phyloP scores from a whole-genome alignment of 2,888 invertebrate genomes.

The Stenurella melanura region DNA sequence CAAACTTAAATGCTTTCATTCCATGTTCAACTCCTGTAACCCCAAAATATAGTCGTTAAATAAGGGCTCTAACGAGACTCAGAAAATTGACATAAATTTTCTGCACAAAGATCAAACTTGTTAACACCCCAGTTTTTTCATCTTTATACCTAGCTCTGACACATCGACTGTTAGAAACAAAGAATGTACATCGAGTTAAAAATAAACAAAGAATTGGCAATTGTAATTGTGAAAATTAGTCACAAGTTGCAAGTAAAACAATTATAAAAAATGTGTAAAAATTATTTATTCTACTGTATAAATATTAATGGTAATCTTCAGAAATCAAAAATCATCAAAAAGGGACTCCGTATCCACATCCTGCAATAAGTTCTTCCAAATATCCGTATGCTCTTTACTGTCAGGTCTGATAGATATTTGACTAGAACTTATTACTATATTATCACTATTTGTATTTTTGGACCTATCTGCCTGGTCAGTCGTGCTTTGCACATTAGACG shows the following conservation, averaged over 20 bases:
- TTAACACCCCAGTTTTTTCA: too few species aligned
- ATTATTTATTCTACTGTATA: slow-evolving; percentile 16
- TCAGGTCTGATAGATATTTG: slow-evolving; percentile 51
- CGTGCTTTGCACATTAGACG: not conserved
- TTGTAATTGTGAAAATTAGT: not conserved
- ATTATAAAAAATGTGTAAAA: slow-evolving; percentile 27
- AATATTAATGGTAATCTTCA: slow-evolving; percentile 16
- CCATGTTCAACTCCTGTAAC: too few species aligned
- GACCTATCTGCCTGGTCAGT: not conserved
- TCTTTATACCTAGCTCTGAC: too few species aligned
- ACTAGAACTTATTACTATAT: slow-evolving; percentile 43
- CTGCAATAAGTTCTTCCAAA: slow-evolving; percentile 60
- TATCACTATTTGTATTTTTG: slow-evolving; percentile 34
- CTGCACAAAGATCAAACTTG: too few species aligned
- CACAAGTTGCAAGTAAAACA: not conserved
- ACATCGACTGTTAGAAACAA: too few species aligned
- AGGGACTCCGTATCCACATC: slow-evolving; percentile 63
- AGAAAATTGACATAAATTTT: too few species aligned
- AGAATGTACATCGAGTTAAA: too few species aligned
- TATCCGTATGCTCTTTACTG: slow-evolving; percentile 55
- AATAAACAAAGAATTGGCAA: too few species aligned
- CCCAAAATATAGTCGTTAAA: too few species aligned
- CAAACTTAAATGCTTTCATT: too few species aligned
- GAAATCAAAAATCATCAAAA: slow-evolving; percentile 64
- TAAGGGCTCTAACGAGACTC: too few species aligned